Base-by-base conservation (phyloP, 2,113 vertebrate species). In the Narcine bancroftii region DNA sequence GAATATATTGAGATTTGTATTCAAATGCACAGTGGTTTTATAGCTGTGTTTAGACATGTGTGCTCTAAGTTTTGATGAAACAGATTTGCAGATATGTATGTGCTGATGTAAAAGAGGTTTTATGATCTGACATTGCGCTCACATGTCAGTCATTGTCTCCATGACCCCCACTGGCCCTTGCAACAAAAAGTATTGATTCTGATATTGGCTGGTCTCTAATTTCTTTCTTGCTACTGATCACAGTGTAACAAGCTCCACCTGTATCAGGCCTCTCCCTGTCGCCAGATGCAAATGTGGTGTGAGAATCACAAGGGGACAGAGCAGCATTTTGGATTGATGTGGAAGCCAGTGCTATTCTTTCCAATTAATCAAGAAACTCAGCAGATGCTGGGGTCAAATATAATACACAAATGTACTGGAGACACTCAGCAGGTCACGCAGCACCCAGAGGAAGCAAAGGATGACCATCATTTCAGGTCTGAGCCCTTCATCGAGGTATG, bases 131-230 rank as follows among this genome's bases (percentile, higher is more conserved):
- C 60, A 60, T 36, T 60, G n/a, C n/a, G n/a, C n/a, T n/a, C n/a
- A n/a, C 53, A 2, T 87, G 17, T 56, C 36, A 53, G 53, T 87
- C 53, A 87, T 87, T 87, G 81, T 87, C 50, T 85, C 29, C 50
- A 36, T 85, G 81, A 85, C n/a, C 56, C 36, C 1, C 53, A 87
- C 17, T 87, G 81, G 53, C 53, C 60, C 53, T 60, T 60, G 21
- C n/a, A 87, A 87, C 81, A 87, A 60, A 87, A 87, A 87, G 53
- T 87, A 63, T 87, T 87, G 81, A 87, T 87, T 87, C 53, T 42
- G 53, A 87, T 50, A 87, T 36, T 63, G 53, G 33, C 53, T n/a
- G 50, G 53, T 36, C 56, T n/a, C 33, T 87, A 33, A 87, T 36
- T 87, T 87, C 53, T 87, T 36, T 1, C 50, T 21, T n/a, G 1